Percentiles rank a stretch among this genome's conserved stretches.
Conservation (phyloP, 2,888 invertebrate genomes). For the Keiferia lycopersicella region DNA sequence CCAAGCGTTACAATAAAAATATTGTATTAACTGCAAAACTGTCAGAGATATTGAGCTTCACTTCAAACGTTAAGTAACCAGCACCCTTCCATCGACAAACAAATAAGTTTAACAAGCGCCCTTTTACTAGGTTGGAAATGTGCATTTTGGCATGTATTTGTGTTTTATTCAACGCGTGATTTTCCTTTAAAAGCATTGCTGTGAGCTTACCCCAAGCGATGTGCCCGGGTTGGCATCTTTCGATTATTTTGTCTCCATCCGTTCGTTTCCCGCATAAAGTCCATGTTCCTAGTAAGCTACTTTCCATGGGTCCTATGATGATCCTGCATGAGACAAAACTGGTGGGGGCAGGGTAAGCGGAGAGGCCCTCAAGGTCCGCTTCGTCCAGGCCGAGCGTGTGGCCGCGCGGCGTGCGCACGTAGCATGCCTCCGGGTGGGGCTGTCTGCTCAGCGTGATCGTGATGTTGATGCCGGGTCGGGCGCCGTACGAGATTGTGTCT, state of each 20-base stretch:
- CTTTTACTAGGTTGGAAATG: no score
- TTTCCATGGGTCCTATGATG: constrained; percentile 37
- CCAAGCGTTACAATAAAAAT: no score
- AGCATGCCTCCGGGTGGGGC: constrained; percentile 37
- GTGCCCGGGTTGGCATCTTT: constrained; percentile 16
- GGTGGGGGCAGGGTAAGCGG: constrained; percentile 12
- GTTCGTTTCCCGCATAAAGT: constrained; percentile 17
- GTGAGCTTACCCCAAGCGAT: constrained; percentile 24
- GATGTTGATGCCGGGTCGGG: constrained; percentile 28
- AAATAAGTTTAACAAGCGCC: no score
- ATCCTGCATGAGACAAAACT: constrained; percentile 41
- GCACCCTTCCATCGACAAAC: no score
- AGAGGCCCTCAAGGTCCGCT: not conserved
- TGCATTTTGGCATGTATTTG: no score
- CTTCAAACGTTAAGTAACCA: no score
- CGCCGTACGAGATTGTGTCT: constrained; percentile 17
- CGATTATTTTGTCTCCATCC: not conserved
- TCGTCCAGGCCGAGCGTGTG: not conserved
- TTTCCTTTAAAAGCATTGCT: constrained; percentile 31
- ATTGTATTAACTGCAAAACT: no score
- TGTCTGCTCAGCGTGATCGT: constrained; percentile 39
- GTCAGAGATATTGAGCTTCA: no score
- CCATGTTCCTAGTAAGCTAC: constrained; percentile 36
- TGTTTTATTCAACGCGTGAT: no score
- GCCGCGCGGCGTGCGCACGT: constrained; percentile 6